Conservation (phyloP, 2,113 vertebrate genomes). For the Setophaga kirtlandii region DNA sequence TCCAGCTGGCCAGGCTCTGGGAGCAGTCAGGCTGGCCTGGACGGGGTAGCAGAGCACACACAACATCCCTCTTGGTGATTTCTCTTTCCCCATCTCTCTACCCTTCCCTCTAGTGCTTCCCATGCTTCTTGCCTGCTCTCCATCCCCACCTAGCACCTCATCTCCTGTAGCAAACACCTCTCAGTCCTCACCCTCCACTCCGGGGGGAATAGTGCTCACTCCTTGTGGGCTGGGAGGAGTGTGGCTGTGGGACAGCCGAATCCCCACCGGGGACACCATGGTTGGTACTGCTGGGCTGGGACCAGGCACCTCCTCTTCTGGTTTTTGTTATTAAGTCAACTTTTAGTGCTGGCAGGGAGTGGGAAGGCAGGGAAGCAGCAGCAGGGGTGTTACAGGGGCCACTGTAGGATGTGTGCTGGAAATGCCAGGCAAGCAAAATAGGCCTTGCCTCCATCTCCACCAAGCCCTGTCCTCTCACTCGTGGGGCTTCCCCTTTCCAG, state of each 20-base stretch:
- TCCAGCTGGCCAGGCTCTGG: neutral
- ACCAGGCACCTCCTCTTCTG: accelerated
- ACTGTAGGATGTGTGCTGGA: accelerated
- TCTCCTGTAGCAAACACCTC: neutral
- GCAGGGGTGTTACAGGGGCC: neutral
- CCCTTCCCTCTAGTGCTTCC: neutral
- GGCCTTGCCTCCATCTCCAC: neutral
- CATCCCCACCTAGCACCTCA: neutral
- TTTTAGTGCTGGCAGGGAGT: neutral
- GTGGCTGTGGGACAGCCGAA: accelerated
- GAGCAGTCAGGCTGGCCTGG: neutral
- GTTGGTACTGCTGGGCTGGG: neutral
- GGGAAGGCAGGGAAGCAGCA: accelerated
- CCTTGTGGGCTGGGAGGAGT: accelerated
- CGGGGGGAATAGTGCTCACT: accelerated
- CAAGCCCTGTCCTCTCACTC: neutral
- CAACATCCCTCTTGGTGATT: accelerated
- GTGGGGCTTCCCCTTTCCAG: conserved; percentile 1
- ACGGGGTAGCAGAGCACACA: accelerated
- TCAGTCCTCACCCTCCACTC: neutral
- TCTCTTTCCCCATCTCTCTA: neutral
- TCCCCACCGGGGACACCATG: accelerated
- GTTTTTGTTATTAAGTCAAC: neutral
- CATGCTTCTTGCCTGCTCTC: neutral
- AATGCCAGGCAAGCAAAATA: neutral